Base-by-base conservation (phyloP, 2,888 invertebrate species). In the Chrysomela aeneicollis region DNA sequence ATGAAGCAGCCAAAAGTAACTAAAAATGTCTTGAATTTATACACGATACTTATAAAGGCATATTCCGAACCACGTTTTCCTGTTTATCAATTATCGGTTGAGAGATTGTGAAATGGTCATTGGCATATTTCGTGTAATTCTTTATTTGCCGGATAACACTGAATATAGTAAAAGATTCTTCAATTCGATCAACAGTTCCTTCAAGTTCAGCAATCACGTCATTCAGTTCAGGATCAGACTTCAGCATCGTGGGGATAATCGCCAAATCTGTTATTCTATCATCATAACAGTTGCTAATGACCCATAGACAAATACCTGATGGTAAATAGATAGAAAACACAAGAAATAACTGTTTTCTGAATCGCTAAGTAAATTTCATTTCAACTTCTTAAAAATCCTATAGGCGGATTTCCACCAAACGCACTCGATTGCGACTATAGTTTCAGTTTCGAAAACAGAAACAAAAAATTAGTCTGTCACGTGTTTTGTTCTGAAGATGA, bases 111-210 rank as follows among this genome's bases (percentile, higher is more conserved):
- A 57, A 57, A 18, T 46, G 1, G 15, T 46, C 18, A 12, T 10
- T 17, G 5, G 17, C 26, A 10, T 26, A 6, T 21, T 57, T 46
- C 46, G 8, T n/a, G 15, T 50, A 18, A 2, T 32, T 58, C 37
- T 58, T 46, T 2, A 21, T 58, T 47, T 59, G 67, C 17, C 64
- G 54, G 30, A 70, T 55, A 1, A 69, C 63, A 10, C 67, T 59
- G 63, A 72, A 72, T 8, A 54, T 15, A 6, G 66, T 58, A 9
- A 60, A 59, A 12, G 61, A 67, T 49, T 72, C 71, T 21, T 50
- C 47, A 9, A 50, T 50, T 18, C 46, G 51, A 49, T 62, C 54
- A 22, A 58, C 18, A 35, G 17, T 53, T 22, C 64, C 52, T 55
- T 59, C 47, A 17, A 70, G 54, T 21, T 59, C 49, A 26, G 26